Evolutionary conservation across 2,113 vertebrate genomes (phyloP).

Genomic region (Hoplias malabaricus): DNA sequence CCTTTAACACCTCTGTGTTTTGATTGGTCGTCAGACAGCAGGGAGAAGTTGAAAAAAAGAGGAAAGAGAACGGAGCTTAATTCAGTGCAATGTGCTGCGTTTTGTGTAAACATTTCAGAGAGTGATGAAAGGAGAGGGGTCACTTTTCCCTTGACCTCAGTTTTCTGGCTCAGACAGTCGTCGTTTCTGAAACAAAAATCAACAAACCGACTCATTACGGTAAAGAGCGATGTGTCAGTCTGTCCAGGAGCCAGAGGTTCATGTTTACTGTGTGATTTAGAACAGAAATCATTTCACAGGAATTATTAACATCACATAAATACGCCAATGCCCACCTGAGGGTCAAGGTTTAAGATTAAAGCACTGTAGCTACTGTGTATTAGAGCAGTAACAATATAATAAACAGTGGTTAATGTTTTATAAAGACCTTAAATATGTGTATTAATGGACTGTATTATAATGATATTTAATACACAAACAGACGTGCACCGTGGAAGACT

Average conservation of each 20-base stretch:
- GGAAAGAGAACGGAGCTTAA: background rate
- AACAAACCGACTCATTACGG: background rate
- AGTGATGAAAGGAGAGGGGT: background rate
- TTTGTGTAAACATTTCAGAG: background rate
- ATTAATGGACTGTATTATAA: no score
- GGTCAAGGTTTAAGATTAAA: no score
- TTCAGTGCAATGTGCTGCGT: background rate
- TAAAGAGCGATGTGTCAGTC: background rate
- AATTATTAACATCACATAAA: no score
- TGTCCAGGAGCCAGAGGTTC: background rate
- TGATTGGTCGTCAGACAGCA: background rate
- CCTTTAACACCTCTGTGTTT: conserved; percentile 12
- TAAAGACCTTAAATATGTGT: no score
- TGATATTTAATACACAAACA: no score
- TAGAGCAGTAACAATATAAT: no score
- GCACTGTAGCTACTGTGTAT: no score
- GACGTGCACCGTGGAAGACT: no score
- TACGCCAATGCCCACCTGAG: no score
- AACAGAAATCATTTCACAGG: no score
- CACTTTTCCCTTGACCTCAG: background rate
- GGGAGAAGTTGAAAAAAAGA: background rate
- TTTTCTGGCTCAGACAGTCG: background rate
- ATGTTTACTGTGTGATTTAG: background rate
- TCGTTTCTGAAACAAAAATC: background rate
- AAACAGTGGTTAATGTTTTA: no score